Base-by-base conservation (phyloP, 2,888 invertebrate species). In the Nemotelus nigrinus region DNA sequence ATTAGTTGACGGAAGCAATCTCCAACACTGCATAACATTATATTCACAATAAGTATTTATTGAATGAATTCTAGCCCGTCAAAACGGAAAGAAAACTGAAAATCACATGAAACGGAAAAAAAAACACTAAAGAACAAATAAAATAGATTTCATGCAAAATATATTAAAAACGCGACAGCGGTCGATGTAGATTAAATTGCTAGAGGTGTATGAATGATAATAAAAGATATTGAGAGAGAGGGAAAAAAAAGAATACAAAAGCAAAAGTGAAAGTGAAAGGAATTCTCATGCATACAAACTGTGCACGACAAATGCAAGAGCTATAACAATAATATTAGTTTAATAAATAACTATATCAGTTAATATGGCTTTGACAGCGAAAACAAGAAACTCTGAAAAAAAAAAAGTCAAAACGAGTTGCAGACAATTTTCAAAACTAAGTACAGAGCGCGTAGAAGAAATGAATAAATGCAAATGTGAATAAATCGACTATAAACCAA, bases 21-120 rank as follows among this genome's bases (percentile, higher is more conserved):
- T 63, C 53, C 53, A 63, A 3, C 25, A 0, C 39, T 41, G 43
- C 53, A 63, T 41, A 41, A 41, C 39, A 4, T 3, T 63, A 41
- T 63, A 63, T 41, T 43, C 4, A 48, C 65, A 45, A 6, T 7
- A 53, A 43, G 43, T 70, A 70, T 70, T 70, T 70, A 70, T 70
- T 55, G 44, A 53, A 70, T 50, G 39, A 70, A 50, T 65, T 68
- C n/a, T 65, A 2, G 6, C 43, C 8, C 8, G 25, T 5, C 58
- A 58, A 53, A 58, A 58, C 10, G 25, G 25, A 58, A 63, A 5
- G 4, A 10, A 63, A 63, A 39, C 39, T 43, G 3, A 39, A 4
- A 3, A 43, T 41, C 39, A 63, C 5, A 5, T 8, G 43, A 63
- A 63, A 7, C 10, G 3, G 63, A 63, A 63, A 41, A 63, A n/a